Evolutionary conservation across 2,888 invertebrate genomes (phyloP).

Genomic region (Hemaris fuciformis): DNA sequence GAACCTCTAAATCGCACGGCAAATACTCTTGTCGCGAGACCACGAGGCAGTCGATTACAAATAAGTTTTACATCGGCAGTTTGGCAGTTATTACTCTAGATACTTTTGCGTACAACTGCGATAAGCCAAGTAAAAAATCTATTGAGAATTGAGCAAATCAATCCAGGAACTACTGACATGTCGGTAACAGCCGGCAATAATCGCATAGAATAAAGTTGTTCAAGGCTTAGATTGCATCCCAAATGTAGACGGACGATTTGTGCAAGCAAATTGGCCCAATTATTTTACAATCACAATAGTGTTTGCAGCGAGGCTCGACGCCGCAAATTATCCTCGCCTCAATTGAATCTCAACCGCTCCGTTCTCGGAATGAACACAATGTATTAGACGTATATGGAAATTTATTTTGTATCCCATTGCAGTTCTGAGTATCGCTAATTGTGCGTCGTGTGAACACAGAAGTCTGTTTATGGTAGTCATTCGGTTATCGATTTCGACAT

Average conservation of each 20-base stretch:
- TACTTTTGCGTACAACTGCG: too few species aligned
- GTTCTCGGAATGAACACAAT: conserved; percentile 10
- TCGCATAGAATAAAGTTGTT: background rate
- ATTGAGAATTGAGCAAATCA: background rate
- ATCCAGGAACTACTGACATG: too few species aligned
- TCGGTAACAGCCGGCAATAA: background rate
- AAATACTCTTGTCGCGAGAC: too few species aligned
- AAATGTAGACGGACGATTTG: conserved; percentile 10
- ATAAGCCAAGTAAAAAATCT: too few species aligned
- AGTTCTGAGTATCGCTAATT: background rate
- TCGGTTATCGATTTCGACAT: too few species aligned
- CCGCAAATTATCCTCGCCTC: conserved; percentile 20
- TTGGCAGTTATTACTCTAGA: too few species aligned
- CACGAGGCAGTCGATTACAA: too few species aligned
- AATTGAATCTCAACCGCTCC: conserved; percentile 14
- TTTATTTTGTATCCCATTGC: conserved; percentile 22
- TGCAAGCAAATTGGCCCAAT: conserved; percentile 16
- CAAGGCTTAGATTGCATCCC: background rate
- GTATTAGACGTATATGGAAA: conserved; percentile 25
- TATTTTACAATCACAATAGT: conserved; percentile 22
- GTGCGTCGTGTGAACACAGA: background rate
- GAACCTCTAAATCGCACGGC: too few species aligned
- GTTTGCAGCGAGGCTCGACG: conserved; percentile 15
- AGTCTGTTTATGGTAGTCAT: background rate
- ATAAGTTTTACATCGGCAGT: too few species aligned